phyloP scores from a whole-genome alignment of 2,888 invertebrate genomes.

The Pollenia labialis region DNA sequence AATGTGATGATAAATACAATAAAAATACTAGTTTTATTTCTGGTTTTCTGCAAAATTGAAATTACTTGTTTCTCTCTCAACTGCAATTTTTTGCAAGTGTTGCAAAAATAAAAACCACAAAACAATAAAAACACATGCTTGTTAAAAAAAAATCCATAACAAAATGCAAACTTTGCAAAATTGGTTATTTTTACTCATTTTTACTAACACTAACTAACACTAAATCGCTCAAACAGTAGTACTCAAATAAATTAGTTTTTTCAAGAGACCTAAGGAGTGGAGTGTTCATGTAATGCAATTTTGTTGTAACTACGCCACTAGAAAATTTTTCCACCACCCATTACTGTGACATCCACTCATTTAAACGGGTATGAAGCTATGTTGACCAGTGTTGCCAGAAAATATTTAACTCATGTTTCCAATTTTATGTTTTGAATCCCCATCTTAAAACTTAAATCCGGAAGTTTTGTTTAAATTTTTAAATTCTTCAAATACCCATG shows the following conservation, averaged over 20 bases:
- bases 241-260: neutral
- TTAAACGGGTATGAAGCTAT: conserved; percentile 10
- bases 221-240: neutral
- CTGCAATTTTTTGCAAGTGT: conserved; percentile 21
- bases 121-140: conserved; percentile 45
- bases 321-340: neutral
- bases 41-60: conserved; percentile 34
- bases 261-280: neutral
- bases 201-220: neutral
- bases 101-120: conserved; percentile 26
- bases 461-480: too few relatives aligned
- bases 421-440: too few relatives aligned
- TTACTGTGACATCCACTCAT: conserved; percentile 1
- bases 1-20: conserved; percentile 21
- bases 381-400: conserved; percentile 14
- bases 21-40: conserved; percentile 46
- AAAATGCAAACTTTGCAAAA: conserved; percentile 28
- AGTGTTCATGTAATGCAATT: conserved; percentile 39
- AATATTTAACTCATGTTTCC: too few relatives aligned
- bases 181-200: neutral
- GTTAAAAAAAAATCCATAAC: neutral
- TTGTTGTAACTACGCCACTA: neutral
- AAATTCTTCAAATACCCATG: too few relatives aligned
- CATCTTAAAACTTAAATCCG: too few relatives aligned
- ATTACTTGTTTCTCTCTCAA: conserved; percentile 8